phyloP scores from a whole-genome alignment of 37 sponge, comb jelly and placozoan species.

The Sycon ciliatum region DNA sequence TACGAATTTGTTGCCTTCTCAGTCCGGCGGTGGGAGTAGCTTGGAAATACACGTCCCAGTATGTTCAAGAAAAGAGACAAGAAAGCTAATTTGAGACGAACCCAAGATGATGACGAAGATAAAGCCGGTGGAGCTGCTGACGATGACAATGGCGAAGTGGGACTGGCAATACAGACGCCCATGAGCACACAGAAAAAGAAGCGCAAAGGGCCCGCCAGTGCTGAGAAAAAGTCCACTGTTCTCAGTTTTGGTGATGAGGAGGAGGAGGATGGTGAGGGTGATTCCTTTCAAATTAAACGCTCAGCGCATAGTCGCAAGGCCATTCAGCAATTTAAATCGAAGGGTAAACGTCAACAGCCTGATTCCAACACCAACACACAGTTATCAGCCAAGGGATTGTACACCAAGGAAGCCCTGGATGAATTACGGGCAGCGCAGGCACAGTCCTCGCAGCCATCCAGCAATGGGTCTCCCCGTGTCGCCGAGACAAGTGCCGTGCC shows the following conservation, averaged over 20 bases:
- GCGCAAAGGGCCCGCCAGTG: no score
- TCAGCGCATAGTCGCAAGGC: not conserved
- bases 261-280: conserved; percentile 33
- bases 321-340: not conserved
- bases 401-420: not conserved
- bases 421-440: not conserved
- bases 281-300: conserved; percentile 47
- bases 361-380: not conserved
- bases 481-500: not conserved
- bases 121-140: no score
- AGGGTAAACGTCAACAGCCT: not conserved
- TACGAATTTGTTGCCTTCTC: no score
- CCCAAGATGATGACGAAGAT: no score
- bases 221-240: no score
- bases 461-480: not conserved
- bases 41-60: no score
- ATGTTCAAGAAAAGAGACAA: no score
- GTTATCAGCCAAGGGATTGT: not conserved
- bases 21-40: no score
- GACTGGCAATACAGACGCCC: no score
- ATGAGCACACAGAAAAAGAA: no score
- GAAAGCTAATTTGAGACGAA: no score
- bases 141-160: no score
- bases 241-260: conserved; percentile 55
- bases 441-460: not conserved